These are phyloP conservation scores for Psophia crepitans DNA, from an alignment of 2,113 vertebrate genomes.

Conservation along the genomic window DNA sequence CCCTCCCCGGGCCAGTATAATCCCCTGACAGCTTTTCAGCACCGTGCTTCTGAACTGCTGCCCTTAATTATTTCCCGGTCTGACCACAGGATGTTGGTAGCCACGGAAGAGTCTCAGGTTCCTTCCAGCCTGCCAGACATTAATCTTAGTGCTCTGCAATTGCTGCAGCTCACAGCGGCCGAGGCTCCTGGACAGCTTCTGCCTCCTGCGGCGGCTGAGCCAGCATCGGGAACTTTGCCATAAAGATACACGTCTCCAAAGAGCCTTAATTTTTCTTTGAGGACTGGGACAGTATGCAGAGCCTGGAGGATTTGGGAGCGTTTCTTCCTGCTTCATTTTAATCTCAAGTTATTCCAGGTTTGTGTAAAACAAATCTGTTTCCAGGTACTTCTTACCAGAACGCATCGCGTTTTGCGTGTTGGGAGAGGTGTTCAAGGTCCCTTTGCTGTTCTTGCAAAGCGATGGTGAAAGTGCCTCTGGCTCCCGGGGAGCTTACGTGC, in stretches of 20 bases:
- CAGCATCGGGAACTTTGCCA: background rate
- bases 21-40: background rate
- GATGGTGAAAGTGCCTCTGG: background rate
- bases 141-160: background rate
- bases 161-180: background rate
- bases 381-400: background rate
- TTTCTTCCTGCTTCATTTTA: background rate
- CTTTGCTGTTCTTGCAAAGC: background rate
- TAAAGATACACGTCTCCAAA: background rate
- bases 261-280: background rate
- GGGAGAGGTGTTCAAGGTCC: background rate
- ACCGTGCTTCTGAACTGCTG: rapidly evolving
- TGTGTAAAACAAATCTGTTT: background rate
- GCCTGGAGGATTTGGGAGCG: background rate
- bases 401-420: background rate
- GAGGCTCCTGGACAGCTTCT: background rate
- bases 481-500: background rate
- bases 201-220: background rate
- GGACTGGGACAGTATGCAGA: background rate
- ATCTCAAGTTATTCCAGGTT: background rate
- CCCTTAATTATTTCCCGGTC: background rate
- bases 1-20: background rate
- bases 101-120: rapidly evolving
- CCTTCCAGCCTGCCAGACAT: background rate
- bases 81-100: background rate